These are phyloP conservation scores for Caiman crocodilus DNA, from an alignment of 2,797 vertebrate species.

Conservation along the genomic window DNA sequence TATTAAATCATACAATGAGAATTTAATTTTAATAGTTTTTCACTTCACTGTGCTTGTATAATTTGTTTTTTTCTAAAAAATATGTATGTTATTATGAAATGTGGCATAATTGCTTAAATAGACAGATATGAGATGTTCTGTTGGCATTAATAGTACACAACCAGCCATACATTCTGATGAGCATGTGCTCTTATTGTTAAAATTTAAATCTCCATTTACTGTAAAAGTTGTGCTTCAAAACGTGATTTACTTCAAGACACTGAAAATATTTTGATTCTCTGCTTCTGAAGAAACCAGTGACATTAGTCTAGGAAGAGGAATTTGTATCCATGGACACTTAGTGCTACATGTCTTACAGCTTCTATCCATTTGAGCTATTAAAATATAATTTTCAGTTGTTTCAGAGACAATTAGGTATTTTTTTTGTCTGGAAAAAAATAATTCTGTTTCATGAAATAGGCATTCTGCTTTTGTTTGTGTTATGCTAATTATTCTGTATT, in stretches of 20 bases:
- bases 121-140: neutral
- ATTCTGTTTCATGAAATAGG: neutral
- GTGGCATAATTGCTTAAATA: neutral
- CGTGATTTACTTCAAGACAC: neutral
- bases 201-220: neutral
- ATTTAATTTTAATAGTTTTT: neutral
- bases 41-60: neutral
- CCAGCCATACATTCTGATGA: neutral
- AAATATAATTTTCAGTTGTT: neutral
- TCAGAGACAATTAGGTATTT: neutral
- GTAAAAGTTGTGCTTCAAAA: neutral
- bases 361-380: neutral
- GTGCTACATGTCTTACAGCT: neutral
- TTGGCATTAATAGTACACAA: neutral
- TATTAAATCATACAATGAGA: neutral
- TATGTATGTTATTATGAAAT: neutral
- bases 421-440: neutral
- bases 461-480: neutral
- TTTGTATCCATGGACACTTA: neutral
- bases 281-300: neutral
- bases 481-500: neutral
- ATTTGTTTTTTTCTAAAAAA: neutral
- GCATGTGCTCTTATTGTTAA: neutral
- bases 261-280: neutral
- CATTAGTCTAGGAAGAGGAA: neutral